Percentiles rank a stretch among this genome's conserved stretches.
phyloP scores from a whole-genome alignment of 2,113 vertebrate species.

The Notothenia coriiceps region DNA sequence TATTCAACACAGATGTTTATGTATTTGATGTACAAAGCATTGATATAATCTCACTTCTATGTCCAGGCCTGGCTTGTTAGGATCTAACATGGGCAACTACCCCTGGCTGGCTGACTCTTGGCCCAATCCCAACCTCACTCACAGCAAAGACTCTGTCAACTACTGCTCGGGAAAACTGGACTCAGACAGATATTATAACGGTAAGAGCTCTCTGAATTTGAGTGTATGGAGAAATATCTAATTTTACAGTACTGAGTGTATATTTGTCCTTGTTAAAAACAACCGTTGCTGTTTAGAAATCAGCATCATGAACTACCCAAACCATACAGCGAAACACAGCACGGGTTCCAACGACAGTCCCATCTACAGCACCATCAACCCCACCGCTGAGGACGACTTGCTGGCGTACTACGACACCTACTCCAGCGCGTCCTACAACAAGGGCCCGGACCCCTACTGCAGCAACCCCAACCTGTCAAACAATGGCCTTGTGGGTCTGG shows the following conservation, averaged over 20 bases:
- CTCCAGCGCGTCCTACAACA: conserved; percentile 76
- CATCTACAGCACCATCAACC: conserved; percentile 95
- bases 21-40: neutral
- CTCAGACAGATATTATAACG: conserved; percentile 91
- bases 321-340: conserved; percentile 88
- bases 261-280: neutral
- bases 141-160: conserved; percentile 85
- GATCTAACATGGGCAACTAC: conserved; percentile 86
- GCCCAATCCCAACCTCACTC: conserved; percentile 85
- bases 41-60: conserved; percentile 17
- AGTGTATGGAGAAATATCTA: neutral
- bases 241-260: neutral
- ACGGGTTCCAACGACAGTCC: conserved; percentile 86
- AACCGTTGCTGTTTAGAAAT: conserved; percentile 78
- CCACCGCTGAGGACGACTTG: conserved; percentile 84
- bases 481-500: conserved; percentile 72
- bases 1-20: conserved; percentile 23
- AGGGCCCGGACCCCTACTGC: conserved; percentile 79
- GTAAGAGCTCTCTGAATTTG: conserved; percentile 79
- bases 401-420: conserved; percentile 83
- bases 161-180: conserved; percentile 86
- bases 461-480: conserved; percentile 85
- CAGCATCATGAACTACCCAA: conserved; percentile 89
- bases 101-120: conserved; percentile 94
- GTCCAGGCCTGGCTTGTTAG: conserved; percentile 85